A percentile compares a stretch with the other conserved stretches of the same genome.
Conservation (phyloP, 1,140 invertebrate genomes). For the Argopecten irradians region DNA sequence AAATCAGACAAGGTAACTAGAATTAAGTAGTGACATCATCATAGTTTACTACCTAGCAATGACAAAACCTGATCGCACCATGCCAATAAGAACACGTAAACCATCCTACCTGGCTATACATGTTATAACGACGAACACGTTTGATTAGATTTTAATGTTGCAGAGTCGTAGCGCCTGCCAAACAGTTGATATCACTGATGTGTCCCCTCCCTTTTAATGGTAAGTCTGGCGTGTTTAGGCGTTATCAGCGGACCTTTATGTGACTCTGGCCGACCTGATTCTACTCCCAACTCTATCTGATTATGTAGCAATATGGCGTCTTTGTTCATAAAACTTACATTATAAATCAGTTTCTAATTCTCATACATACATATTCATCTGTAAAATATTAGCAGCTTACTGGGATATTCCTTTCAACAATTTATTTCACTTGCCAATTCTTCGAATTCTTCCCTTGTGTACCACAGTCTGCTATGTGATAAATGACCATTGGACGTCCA, state of each 20-base stretch:
- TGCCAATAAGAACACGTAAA: background rate
- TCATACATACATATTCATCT: background rate
- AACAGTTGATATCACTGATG: background rate
- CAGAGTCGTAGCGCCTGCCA: background rate
- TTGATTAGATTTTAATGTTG: background rate
- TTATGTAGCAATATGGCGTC: background rate
- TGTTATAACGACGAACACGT: background rate
- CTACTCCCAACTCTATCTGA: background rate
- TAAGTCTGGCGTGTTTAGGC: background rate
- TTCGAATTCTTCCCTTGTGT: background rate
- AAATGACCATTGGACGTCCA: background rate
- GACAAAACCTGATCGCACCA: background rate
- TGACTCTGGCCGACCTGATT: background rate
- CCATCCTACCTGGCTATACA: background rate
- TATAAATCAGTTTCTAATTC: constrained; percentile 17
- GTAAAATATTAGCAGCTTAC: background rate
- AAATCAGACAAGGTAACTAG: background rate
- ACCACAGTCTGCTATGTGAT: background rate
- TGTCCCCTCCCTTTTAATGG: background rate
- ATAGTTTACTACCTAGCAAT: background rate
- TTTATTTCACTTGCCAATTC: background rate
- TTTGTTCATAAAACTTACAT: background rate
- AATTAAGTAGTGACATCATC: background rate
- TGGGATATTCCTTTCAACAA: background rate
- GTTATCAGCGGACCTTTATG: background rate